Evolutionary conservation across 2,888 invertebrate species (phyloP).

Genomic region (Drosophila flavopinicola): DNA sequence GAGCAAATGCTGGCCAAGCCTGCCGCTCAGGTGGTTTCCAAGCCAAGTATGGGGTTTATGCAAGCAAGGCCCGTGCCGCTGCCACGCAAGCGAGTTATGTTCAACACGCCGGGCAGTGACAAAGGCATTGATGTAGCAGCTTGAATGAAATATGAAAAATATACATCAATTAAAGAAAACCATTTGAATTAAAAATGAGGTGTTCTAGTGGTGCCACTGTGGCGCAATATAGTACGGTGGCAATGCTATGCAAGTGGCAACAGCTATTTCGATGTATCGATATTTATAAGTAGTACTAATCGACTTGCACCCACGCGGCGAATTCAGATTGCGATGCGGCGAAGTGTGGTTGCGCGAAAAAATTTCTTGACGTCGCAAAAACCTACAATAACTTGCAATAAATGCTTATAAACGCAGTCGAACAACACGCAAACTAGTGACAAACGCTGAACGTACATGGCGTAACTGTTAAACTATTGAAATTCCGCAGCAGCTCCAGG

Average conservation of each 20-base stretch:
- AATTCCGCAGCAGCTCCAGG: slow-evolving; percentile 43
- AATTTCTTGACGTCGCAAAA: slow-evolving; percentile 64
- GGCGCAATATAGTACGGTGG: slow-evolving; percentile 10
- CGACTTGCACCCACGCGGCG: slow-evolving; percentile 40
- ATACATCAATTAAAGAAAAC: not conserved
- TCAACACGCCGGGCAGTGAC: slow-evolving; percentile 54
- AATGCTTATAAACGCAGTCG: slow-evolving; percentile 59
- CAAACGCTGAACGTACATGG: slow-evolving; percentile 64
- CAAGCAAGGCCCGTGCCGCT: slow-evolving; percentile 74
- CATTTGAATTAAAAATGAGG: not conserved
- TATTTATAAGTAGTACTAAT: slow-evolving; percentile 20
- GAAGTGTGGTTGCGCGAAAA: slow-evolving; percentile 63
- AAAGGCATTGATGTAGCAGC: slow-evolving; percentile 36
- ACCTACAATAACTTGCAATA: slow-evolving; percentile 55
- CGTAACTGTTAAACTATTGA: slow-evolving; percentile 42
- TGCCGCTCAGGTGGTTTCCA: slow-evolving; percentile 51
- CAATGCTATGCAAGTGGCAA: slow-evolving; percentile 15
- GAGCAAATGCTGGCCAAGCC: slow-evolving; percentile 74
- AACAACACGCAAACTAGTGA: slow-evolving; percentile 54
- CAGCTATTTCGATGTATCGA: slow-evolving; percentile 26
- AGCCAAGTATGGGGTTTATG: slow-evolving; percentile 19
- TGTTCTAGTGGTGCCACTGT: slow-evolving; percentile 9
- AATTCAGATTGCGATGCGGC: slow-evolving; percentile 60
- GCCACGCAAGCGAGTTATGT: slow-evolving; percentile 83
- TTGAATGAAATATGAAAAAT: slow-evolving; percentile 16